These are phyloP conservation scores for Manduca sexta DNA, from an alignment of 1,140 invertebrate species.

Conservation along the genomic window DNA sequence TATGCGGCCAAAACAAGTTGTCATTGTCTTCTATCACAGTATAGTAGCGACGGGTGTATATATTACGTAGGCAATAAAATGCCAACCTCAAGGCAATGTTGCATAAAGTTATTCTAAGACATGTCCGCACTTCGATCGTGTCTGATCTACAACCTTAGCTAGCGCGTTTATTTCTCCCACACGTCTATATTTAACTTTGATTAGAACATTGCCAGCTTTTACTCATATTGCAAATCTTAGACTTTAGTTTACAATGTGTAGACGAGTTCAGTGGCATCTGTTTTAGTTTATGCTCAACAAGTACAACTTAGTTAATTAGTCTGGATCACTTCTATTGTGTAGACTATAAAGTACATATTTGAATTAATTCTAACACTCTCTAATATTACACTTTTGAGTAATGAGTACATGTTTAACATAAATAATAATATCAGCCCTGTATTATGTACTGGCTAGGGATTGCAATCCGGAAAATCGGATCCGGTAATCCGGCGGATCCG, in stretches of 20 bases:
- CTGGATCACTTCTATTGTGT: too few species aligned
- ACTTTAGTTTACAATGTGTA: neutral
- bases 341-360: too few species aligned
- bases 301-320: too few species aligned
- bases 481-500: too few species aligned
- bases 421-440: too few species aligned
- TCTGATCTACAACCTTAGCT: constrained; percentile 12
- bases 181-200: neutral
- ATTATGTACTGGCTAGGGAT: too few species aligned
- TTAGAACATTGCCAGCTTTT: constrained; percentile 1
- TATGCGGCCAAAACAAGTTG: constrained; percentile 25
- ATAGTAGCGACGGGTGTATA: neutral
- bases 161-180: neutral
- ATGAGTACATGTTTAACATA: too few species aligned
- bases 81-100: constrained; percentile 42
- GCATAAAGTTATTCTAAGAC: constrained; percentile 45
- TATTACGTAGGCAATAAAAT: constrained; percentile 15
- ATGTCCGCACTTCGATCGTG: constrained; percentile 27
- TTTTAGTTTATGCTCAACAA: too few species aligned
- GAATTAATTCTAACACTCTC: too few species aligned
- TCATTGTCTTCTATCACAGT: constrained; percentile 15
- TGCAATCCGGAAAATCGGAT: too few species aligned
- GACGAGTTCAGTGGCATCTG: too few species aligned
- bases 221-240: neutral
- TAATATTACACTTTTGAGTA: too few species aligned